Evolutionary conservation across 2,113 vertebrate genomes (phyloP).

Genomic region (Poeciliopsis turrubarensis): DNA sequence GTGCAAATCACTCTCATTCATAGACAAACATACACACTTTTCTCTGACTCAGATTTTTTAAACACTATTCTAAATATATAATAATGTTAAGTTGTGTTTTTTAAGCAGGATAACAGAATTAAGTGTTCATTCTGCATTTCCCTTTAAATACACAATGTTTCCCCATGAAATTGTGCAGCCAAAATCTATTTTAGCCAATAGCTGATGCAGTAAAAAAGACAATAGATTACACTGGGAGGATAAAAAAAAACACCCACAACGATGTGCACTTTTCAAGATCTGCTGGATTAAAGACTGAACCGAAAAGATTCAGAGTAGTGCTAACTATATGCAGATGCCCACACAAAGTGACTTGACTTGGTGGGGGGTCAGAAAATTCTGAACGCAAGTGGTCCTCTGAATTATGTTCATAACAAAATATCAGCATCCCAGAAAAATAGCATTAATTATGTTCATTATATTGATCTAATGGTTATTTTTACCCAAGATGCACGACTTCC

Average conservation of each 20-base stretch:
- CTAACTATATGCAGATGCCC: no score
- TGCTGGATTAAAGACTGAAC: background rate
- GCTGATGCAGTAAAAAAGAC: no score
- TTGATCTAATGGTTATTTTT: no score
- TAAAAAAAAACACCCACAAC: background rate
- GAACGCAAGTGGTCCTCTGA: no score
- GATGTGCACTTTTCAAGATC: background rate
- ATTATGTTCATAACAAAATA: no score
- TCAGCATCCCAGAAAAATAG: no score
- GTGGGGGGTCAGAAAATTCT: no score
- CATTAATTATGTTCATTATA: no score
- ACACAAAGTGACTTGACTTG: no score
- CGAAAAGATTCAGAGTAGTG: background rate
- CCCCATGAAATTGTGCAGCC: slow-evolving; percentile 63
- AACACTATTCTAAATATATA: slow-evolving; percentile 71
- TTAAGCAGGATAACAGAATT: slow-evolving; percentile 51
- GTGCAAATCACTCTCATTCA: slow-evolving; percentile 5
- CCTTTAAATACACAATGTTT: slow-evolving; percentile 42
- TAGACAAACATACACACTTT: slow-evolving; percentile 8
- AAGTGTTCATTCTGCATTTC: slow-evolving; percentile 28
- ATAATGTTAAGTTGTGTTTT: slow-evolving; percentile 46
- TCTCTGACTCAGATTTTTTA: background rate
- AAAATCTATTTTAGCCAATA: slow-evolving; percentile 63
- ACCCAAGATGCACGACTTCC: no score
- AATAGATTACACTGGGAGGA: no score